These are phyloP conservation scores for Regulus satrapa DNA, from an alignment of 2,113 vertebrate genomes.

Conservation along the genomic window DNA sequence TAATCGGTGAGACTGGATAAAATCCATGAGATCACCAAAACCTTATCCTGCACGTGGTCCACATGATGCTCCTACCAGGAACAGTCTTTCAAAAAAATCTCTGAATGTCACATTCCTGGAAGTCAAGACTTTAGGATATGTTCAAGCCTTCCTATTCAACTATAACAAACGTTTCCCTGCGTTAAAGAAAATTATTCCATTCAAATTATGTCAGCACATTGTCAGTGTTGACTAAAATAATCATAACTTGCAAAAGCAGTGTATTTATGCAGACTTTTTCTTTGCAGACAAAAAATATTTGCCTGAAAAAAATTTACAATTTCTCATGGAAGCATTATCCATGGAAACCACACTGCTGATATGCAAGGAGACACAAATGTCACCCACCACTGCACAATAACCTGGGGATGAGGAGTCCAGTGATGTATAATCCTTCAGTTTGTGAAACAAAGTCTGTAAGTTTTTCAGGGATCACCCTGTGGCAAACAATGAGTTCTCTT, in stretches of 20 bases:
- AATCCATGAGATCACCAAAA: not conserved
- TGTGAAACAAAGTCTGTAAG: not conserved
- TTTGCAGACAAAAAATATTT: not conserved
- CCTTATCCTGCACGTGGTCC: not conserved
- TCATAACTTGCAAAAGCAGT: not conserved
- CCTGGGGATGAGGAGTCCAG: not conserved
- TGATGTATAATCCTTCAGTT: not conserved
- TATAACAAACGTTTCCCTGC: not conserved
- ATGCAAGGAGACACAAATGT: not conserved
- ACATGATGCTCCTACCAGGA: not conserved
- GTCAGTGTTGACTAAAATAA: not conserved
- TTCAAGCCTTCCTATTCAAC: not conserved
- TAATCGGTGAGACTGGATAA: not conserved
- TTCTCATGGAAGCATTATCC: not conserved
- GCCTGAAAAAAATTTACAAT: not conserved
- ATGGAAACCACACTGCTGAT: not conserved
- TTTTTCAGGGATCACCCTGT: not conserved
- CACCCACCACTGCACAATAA: not conserved
- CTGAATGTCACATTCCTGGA: not conserved
- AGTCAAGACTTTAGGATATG: not conserved
- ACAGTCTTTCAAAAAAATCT: not conserved
- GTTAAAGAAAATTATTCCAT: conserved; percentile 1
- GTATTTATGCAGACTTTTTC: not conserved
- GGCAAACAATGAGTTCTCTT: not conserved
- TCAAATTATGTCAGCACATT: not conserved